Evolutionary conservation across 1,140 invertebrate genomes (phyloP), one percentile per base, ranked within the genome.

Genomic region (Aphidius gifuensis): DNA sequence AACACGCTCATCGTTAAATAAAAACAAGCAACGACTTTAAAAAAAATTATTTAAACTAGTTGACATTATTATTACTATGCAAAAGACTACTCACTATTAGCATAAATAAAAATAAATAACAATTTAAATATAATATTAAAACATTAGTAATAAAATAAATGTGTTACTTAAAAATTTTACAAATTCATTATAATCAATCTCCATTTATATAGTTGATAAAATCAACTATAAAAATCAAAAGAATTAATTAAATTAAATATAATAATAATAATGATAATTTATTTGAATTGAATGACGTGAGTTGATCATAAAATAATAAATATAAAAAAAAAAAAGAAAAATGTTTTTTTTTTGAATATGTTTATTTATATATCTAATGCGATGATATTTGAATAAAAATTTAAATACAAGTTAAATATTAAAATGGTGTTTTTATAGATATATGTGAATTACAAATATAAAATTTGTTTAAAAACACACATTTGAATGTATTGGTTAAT

Each of bases 1-100:
- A 71, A 72, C 69, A 72, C 69, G 71, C 71, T 69, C 70, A 68
- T 71, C 68, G 69, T 72, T 72, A 72, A 71, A 65, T 62, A 63
- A 59, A 64, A 70, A 72, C 69, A 72, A 70, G 61, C 70, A 62
- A 63, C 54, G 64, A 65, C 51, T 57, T 46, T 38, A 56, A 32
- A 21, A 55, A 57, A 56, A 46, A 62, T 62, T 55, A 62, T 57
- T 57, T 62, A 53, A 49, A 9, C 44, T n/a, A 8, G 23, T 61
- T 61, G 50, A 55, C 60, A 21, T 61, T 42, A 61, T 61, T 61
- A 61, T 61, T 7, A n/a, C 21, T 32, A 53, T 45, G 16, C 43
- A 53, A 40, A 54, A 32, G 38, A 11, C 45, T 11, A 38, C 21
- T 32, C 23, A 32, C 23, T 3, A 32, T 32, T 32, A 32, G 2